phyloP scores from a whole-genome alignment of 2,113 vertebrate species.

The Epinephelus moara region DNA sequence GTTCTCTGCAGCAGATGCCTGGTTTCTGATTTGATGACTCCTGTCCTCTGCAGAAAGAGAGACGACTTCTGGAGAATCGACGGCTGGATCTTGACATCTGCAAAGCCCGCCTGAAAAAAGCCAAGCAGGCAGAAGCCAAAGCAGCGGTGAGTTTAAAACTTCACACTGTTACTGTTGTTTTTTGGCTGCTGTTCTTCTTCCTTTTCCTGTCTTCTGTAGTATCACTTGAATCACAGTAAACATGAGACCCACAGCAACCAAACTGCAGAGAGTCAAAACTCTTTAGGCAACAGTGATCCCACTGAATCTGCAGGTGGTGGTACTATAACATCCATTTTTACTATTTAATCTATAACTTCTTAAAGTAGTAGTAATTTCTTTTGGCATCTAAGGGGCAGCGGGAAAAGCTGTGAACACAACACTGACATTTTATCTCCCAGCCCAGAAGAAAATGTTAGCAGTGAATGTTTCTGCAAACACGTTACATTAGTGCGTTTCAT shows the following conservation, averaged over 20 bases:
- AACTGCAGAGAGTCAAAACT: neutral
- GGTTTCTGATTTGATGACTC: constrained; percentile 4
- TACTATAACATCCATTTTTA: neutral
- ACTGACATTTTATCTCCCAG: too few species aligned
- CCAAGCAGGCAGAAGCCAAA: constrained; percentile 95
- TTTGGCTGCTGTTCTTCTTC: constrained; percentile 70
- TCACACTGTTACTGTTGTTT: constrained; percentile 28
- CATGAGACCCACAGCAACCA: neutral
- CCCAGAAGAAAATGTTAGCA: too few species aligned
- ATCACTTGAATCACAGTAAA: neutral
- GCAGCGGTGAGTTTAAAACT: constrained; percentile 87
- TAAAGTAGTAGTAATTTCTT: neutral
- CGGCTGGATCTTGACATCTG: constrained; percentile 95
- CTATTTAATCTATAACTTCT: neutral
- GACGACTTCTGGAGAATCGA: constrained; percentile 93
- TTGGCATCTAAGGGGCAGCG: neutral
- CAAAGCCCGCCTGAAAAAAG: constrained; percentile 96
- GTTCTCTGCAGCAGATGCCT: neutral
- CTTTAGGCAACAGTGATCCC: too few species aligned
- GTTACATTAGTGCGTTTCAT: too few species aligned
- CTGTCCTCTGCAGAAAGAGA: constrained; percentile 88
- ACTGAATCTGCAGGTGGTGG: neutral
- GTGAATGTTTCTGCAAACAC: too few species aligned
- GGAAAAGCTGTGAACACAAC: neutral
- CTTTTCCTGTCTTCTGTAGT: constrained; percentile 51